Conservation (phyloP, 2,113 vertebrate species). For the Galbula dea region DNA sequence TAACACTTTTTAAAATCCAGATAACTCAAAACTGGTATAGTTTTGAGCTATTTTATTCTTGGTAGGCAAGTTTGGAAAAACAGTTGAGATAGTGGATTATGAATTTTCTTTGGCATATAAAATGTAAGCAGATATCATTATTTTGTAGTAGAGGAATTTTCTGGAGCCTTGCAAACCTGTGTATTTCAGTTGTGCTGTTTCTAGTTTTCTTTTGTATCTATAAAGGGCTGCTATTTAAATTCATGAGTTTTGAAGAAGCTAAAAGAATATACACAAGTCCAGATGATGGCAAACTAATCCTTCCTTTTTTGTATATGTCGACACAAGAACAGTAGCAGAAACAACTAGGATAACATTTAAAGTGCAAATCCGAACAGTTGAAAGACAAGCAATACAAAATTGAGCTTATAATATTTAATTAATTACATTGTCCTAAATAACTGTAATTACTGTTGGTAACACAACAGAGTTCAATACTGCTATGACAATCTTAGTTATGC, state of each 20-base stretch:
- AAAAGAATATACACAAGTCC: neutral
- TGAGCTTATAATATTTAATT: neutral
- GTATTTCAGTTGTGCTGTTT: neutral
- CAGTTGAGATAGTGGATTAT: neutral
- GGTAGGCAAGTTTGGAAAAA: neutral
- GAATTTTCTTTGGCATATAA: neutral
- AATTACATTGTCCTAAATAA: neutral
- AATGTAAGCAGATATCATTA: neutral
- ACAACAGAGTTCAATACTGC: neutral
- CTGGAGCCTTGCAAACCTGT: neutral
- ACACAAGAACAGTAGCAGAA: neutral
- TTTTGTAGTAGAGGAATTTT: neutral
- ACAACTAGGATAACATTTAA: neutral
- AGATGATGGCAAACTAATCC: slow-evolving; percentile 5
- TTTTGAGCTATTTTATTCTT: neutral
- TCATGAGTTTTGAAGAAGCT: neutral
- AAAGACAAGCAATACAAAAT: neutral
- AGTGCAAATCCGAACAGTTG: neutral
- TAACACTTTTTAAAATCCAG: neutral
- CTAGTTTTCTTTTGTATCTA: neutral
- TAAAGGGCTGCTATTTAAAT: neutral
- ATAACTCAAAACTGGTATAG: neutral
- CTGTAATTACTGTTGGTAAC: neutral
- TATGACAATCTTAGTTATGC: neutral
- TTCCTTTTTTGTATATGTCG: neutral